A percentile compares a stretch with the other conserved stretches of the same genome.
Evolutionary conservation across 2,113 vertebrate species (phyloP).

Genomic region (Brevimyrus niger): DNA sequence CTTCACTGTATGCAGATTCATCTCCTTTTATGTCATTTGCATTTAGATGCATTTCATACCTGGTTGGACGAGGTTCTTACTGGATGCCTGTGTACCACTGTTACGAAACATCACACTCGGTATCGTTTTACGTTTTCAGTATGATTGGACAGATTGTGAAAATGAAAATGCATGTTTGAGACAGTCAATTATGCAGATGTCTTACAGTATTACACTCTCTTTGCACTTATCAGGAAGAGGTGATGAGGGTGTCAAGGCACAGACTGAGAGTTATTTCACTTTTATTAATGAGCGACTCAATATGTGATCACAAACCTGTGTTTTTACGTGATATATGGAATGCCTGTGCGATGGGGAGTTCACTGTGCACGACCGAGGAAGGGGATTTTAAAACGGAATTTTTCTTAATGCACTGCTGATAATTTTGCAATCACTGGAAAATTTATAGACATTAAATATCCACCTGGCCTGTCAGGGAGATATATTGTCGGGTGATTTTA

Average conservation of each 20-base stretch:
- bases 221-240: background rate
- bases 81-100: background rate
- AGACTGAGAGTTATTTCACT: background rate
- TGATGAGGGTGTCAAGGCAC: background rate
- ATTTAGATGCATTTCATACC: constrained; percentile 16
- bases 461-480: background rate
- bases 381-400: background rate
- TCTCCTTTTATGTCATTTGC: constrained; percentile 12
- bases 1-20: background rate
- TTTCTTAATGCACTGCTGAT: background rate
- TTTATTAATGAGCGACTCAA: background rate
- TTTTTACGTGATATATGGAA: background rate
- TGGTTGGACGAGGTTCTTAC: background rate
- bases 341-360: background rate
- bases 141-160: background rate
- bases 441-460: background rate
- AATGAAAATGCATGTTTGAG: background rate
- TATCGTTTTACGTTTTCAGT: background rate
- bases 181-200: background rate
- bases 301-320: background rate
- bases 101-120: background rate
- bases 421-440: background rate
- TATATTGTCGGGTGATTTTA: background rate
- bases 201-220: background rate
- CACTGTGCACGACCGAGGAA: background rate